These are phyloP conservation scores for Palythoa caribaeorum DNA, from an alignment of 92 coral and sea anemone species.

Conservation along the genomic window DNA sequence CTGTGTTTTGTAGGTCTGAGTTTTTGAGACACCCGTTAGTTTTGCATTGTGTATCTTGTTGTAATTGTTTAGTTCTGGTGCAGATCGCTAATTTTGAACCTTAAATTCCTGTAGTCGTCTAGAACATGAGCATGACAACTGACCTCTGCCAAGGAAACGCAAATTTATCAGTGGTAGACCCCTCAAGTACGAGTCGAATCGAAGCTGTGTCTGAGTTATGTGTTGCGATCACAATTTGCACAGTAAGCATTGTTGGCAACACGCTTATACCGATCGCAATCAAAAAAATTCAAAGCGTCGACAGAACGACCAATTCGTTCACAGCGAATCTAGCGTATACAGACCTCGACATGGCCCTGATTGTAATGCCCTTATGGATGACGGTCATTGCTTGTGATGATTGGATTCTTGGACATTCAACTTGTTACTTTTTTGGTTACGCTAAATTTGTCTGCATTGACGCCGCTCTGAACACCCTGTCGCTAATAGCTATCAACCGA, in stretches of 20 bases:
- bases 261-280: slow-evolving; percentile 58
- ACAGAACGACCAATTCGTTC: slow-evolving; percentile 49
- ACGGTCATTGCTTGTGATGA: slow-evolving; percentile 51
- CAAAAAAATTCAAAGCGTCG: slow-evolving; percentile 41
- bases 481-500: slow-evolving; percentile 63
- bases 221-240: slow-evolving; percentile 4
- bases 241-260: slow-evolving; percentile 52
- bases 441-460: slow-evolving; percentile 53
- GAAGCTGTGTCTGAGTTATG: slow-evolving; percentile 48
- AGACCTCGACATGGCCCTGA: slow-evolving; percentile 49
- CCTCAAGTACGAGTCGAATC: slow-evolving; percentile 34
- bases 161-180: slow-evolving; percentile 18
- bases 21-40: too few species aligned
- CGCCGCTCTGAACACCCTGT: slow-evolving; percentile 57
- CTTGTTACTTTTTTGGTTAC: slow-evolving; percentile 57
- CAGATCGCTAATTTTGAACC: too few species aligned
- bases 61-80: too few species aligned
- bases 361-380: slow-evolving; percentile 70
- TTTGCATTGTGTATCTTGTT: too few species aligned
- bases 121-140: background rate
- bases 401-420: slow-evolving; percentile 56
- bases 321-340: slow-evolving; percentile 60
- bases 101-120: background rate
- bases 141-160: background rate
- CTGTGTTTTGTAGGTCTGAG: too few species aligned